phyloP scores from a whole-genome alignment of 2,888 invertebrate genomes.

The Eueremaeus valkanovi region DNA sequence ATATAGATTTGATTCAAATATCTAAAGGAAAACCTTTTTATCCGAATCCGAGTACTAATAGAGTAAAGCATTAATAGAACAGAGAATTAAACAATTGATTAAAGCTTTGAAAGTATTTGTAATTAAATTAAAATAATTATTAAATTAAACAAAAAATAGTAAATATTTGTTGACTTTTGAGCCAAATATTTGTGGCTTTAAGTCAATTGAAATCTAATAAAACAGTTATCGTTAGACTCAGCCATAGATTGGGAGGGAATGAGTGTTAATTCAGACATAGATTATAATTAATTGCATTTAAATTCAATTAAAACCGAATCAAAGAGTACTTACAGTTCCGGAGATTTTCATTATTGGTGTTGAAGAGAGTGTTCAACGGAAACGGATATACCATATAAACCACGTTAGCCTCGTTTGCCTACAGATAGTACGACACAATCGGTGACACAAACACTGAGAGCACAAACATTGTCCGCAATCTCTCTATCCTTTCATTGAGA shows the following conservation, averaged over 20 bases:
- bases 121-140: neutral
- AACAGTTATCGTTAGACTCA: neutral
- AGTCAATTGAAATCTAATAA: too few species aligned
- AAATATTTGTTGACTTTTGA: too few species aligned
- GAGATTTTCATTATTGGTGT: slow-evolving; percentile 31
- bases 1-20: neutral
- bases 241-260: neutral
- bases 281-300: neutral
- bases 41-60: neutral
- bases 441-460: too few species aligned
- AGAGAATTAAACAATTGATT: neutral
- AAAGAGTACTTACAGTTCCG: slow-evolving; percentile 38
- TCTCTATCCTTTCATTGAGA: too few species aligned
- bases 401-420: too few species aligned
- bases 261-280: neutral
- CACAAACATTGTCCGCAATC: too few species aligned
- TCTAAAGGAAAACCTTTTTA: neutral
- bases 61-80: neutral
- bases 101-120: neutral
- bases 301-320: neutral
- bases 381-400: too few species aligned
- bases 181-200: too few species aligned
- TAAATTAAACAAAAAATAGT: neutral
- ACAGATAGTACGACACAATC: too few species aligned
- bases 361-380: slow-evolving; percentile 2